These are phyloP conservation scores for Pseudomugil tenellus DNA, from an alignment of 2,797 vertebrate genomes.

Conservation along the genomic window DNA sequence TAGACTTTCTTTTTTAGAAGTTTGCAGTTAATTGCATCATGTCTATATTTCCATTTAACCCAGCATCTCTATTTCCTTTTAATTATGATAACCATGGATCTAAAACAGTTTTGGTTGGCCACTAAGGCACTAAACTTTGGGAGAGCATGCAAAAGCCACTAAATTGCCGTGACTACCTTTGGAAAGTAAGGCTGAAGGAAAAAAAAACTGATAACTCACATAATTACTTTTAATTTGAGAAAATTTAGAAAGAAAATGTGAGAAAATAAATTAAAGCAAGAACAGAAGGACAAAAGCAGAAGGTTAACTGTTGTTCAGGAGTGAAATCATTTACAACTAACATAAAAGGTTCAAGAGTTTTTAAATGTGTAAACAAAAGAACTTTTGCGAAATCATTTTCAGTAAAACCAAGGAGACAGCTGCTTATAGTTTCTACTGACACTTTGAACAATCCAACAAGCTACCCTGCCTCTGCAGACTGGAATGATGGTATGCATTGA, in stretches of 20 bases:
- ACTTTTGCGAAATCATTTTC: not conserved
- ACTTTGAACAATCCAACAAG: constrained; percentile 43
- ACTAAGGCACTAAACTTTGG: not conserved
- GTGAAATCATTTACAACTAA: not conserved
- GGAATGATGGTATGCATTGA: constrained; percentile 68
- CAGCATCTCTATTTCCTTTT: too few relatives aligned
- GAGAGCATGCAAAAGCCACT: not conserved
- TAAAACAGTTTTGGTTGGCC: not conserved
- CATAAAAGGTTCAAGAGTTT: not conserved
- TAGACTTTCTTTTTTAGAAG: too few relatives aligned
- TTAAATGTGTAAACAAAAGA: too few relatives aligned
- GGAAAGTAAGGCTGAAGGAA: not conserved
- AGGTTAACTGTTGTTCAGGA: too few relatives aligned
- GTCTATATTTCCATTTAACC: too few relatives aligned
- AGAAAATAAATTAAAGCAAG: not conserved
- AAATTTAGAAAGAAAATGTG: not conserved
- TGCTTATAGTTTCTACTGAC: constrained; percentile 45
- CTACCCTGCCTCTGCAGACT: constrained; percentile 44
- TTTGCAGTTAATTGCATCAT: too few relatives aligned
- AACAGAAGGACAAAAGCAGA: too few relatives aligned
- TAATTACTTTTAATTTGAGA: not conserved
- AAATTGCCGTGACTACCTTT: too few relatives aligned
- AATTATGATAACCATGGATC: too few relatives aligned
- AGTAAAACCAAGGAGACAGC: constrained; percentile 50
- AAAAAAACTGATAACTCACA: not conserved